Percentiles rank a stretch among this genome's conserved stretches.
Evolutionary conservation across 2,113 vertebrate species (phyloP).

Genomic region (Podarcis cretensis): DNA sequence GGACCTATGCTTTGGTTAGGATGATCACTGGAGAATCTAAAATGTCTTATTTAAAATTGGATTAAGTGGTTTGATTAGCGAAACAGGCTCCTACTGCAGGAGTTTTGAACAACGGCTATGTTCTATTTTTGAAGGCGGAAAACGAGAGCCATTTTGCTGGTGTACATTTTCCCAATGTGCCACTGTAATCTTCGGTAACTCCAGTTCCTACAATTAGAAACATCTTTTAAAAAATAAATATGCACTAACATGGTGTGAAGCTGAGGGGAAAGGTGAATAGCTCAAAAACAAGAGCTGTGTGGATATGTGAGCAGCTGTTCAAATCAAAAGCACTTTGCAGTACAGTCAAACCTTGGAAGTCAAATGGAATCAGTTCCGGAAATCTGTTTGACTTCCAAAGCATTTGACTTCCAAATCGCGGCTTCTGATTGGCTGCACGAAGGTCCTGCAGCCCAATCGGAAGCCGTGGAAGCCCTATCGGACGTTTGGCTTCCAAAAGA

Average conservation of each 20-base stretch:
- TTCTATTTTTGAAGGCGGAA: constrained; percentile 48
- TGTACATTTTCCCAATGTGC: neutral
- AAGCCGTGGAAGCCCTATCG: no score
- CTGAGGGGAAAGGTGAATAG: neutral
- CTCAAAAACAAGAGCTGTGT: neutral
- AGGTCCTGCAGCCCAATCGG: no score
- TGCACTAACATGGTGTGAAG: neutral
- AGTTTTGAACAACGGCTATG: constrained; percentile 50
- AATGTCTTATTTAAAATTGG: constrained; percentile 69
- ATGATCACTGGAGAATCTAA: constrained; percentile 66
- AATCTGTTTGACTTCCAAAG: no score
- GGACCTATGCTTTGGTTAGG: constrained; percentile 51
- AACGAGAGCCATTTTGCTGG: constrained; percentile 13
- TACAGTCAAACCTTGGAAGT: no score
- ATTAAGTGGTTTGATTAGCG: constrained; percentile 68
- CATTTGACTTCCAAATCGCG: no score
- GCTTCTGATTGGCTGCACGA: no score
- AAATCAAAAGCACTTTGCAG: neutral
- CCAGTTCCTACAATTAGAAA: neutral
- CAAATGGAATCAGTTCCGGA: no score
- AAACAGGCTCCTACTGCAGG: constrained; percentile 58
- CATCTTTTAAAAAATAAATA: neutral
- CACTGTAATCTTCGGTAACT: neutral
- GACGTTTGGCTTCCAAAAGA: no score
- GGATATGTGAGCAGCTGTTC: neutral